Conservation (phyloP, 2,888 invertebrate genomes). For the Ramazzottius varieornatus region DNA sequence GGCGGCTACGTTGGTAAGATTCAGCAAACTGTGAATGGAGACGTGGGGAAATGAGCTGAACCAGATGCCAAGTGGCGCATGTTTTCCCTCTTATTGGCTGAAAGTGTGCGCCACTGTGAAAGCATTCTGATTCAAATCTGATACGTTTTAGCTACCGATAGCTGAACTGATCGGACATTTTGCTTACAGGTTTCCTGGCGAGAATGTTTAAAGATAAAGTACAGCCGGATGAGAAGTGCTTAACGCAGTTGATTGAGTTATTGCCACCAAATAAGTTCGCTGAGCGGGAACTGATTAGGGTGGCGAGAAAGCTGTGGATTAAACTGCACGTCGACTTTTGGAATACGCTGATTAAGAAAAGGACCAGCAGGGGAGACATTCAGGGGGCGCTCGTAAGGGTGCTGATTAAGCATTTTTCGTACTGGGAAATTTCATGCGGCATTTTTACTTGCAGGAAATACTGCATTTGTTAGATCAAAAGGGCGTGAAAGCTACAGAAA, state of each 20-base stretch:
- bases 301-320: constrained; percentile 33
- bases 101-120: no score
- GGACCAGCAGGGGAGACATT: constrained; percentile 41
- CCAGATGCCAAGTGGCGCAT: no score
- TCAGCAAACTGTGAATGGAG: background rate
- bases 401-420: constrained; percentile 4
- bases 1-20: background rate
- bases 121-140: no score
- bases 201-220: constrained; percentile 41
- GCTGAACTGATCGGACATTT: no score
- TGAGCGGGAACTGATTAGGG: constrained; percentile 38
- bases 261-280: constrained; percentile 37
- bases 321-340: constrained; percentile 52
- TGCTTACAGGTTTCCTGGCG: constrained; percentile 36
- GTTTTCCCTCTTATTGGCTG: no score
- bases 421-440: background rate
- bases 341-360: constrained; percentile 56
- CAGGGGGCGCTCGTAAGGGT: constrained; percentile 39
- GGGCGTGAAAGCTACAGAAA: constrained; percentile 37
- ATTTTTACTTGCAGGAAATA: constrained; percentile 22
- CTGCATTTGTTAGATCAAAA: constrained; percentile 25
- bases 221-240: constrained; percentile 46
- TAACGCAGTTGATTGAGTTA: constrained; percentile 44
- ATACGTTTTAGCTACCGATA: no score
- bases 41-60: background rate